phyloP scores from a whole-genome alignment of 2,113 vertebrate genomes.

The Triplophysa tibetana region DNA sequence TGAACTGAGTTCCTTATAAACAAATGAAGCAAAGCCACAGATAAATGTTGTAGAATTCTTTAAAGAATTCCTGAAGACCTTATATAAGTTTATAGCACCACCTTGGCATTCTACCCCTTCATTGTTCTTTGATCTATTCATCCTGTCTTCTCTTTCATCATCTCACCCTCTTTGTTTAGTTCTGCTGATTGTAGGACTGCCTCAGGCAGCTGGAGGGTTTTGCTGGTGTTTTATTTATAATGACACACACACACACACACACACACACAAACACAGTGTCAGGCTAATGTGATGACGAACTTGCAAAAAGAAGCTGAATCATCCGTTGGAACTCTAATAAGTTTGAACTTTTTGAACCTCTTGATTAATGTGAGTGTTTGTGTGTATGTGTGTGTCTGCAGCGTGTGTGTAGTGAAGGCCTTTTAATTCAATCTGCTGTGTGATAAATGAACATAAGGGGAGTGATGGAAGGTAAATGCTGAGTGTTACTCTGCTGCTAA shows the following conservation, averaged over 20 bases:
- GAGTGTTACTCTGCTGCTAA: slow-evolving; percentile 33
- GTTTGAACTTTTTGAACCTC: not conserved
- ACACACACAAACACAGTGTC: not conserved
- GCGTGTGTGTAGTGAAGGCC: no score
- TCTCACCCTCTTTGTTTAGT: not conserved
- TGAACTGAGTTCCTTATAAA: not conserved
- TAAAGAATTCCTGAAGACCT: not conserved
- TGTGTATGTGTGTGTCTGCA: not conserved
- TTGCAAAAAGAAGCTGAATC: slow-evolving; percentile 17
- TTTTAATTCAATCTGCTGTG: slow-evolving; percentile 5
- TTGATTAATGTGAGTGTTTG: not conserved
- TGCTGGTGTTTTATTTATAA: slow-evolving; percentile 38
- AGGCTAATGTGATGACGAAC: not conserved
- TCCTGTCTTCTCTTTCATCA: not conserved
- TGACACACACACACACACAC: not conserved
- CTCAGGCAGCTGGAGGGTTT: slow-evolving; percentile 16
- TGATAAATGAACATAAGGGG: not conserved
- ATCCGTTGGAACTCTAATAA: not conserved
- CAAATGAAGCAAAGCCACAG: not conserved
- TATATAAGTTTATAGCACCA: not conserved
- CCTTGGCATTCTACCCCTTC: not conserved
- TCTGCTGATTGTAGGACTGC: slow-evolving; percentile 26
- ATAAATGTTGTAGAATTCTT: not conserved
- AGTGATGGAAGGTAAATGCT: not conserved
- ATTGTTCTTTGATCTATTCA: not conserved